Base-by-base conservation (phyloP, 1,140 invertebrate species). In the Apis cerana region DNA sequence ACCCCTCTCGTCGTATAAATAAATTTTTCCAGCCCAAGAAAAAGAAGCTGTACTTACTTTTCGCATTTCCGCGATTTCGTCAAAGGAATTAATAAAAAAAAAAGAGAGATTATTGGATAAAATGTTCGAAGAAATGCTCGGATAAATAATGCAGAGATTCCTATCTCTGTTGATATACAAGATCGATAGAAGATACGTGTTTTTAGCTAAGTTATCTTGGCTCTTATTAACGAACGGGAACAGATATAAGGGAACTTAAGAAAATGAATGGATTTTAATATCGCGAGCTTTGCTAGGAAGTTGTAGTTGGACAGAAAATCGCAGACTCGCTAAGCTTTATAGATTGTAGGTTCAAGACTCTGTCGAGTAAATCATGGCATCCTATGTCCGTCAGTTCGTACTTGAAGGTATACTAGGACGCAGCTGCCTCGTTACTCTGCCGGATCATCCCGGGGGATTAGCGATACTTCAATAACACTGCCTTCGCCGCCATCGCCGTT, bases 241-340 rank as follows among this genome's bases (percentile, higher is more conserved):
- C 61, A 56, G 72, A 65, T 69, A 87, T 72, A 83, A 85, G 84
- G 90, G 90, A 85, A 90, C 85, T 80, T 79, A 70, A 86, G 89
- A 85, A 89, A 92, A 92, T 85, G 88, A 88, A 92, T 92, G 90
- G 90, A 89, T 92, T 92, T 92, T 91, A 92, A 92, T 92, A 92
- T 92, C 87, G 85, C 84, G 88, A 79, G 75, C 89, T 86, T 56
- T 83, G 77, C 80, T 67, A 68, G 75, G 81, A 86, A 80, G 67
- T 78, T 77, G 70, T 69, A 77, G 82, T 82, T 85, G 83, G 85
- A 83, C 82, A 83, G 80, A 84, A 85, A 82, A 81, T 84, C 85
- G 85, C 82, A 87, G 85, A 89, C 88, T 87, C 89, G 90, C 85
- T 92, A 92, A 92, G 92, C 90, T 89, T 92, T 90, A 89, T 86